Evolutionary conservation across 2,113 vertebrate species (phyloP).

Genomic region (Nycticryphes semicollaris): DNA sequence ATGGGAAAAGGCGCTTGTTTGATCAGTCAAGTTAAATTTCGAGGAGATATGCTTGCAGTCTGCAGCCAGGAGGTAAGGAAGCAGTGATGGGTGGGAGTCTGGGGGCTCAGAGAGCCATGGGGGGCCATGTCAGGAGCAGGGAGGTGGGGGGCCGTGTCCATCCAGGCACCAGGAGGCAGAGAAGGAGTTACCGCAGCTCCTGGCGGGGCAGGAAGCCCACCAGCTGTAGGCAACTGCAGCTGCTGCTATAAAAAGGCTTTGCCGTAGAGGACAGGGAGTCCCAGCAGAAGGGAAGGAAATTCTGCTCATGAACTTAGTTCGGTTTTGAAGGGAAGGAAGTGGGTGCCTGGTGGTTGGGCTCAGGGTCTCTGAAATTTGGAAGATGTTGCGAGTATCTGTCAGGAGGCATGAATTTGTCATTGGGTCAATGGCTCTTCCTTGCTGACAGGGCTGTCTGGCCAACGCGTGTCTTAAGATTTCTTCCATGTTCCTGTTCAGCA

Average conservation of each 20-base stretch:
- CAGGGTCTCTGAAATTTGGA: neutral
- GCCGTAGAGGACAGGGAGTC: conserved; percentile 22
- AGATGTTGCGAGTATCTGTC: neutral
- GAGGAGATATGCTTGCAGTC: neutral
- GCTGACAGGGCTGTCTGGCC: neutral
- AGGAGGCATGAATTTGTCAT: neutral
- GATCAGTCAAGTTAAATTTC: neutral
- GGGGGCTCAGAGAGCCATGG: neutral
- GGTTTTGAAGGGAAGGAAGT: conserved; percentile 44
- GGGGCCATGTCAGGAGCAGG: no score
- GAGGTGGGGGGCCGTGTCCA: no score
- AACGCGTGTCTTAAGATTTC: neutral
- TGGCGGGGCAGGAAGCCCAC: conserved; percentile 54
- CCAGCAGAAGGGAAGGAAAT: conserved; percentile 51
- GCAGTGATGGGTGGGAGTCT: neutral
- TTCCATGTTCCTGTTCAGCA: neutral
- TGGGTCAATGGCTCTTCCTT: neutral
- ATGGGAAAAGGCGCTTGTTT: neutral
- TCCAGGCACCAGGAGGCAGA: neutral
- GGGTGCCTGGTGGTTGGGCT: neutral
- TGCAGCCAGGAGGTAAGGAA: neutral
- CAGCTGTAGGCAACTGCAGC: conserved; percentile 61
- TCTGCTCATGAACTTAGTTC: conserved; percentile 6
- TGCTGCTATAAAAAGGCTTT: conserved; percentile 67
- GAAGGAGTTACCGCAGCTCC: conserved; percentile 40